These are phyloP conservation scores for Stichopus horrens DNA, from an alignment of 53 echinoderm and acorn worm genomes.

Conservation along the genomic window DNA sequence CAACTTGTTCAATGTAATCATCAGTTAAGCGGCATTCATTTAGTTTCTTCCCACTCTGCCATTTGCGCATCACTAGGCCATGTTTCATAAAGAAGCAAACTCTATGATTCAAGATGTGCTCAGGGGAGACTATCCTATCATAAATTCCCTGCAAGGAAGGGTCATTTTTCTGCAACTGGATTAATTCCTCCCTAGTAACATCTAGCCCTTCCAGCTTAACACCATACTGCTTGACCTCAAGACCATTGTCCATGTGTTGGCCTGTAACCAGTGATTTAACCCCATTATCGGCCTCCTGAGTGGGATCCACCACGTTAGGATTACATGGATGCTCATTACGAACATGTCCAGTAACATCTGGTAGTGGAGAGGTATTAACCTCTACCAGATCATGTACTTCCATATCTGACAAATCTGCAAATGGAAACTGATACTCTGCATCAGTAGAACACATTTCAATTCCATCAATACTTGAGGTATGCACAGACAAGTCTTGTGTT, in stretches of 20 bases:
- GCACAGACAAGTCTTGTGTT: slow-evolving; percentile 1
- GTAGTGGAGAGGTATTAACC: too few relatives aligned
- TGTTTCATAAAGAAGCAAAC: neutral
- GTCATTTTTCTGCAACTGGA: slow-evolving; percentile 8
- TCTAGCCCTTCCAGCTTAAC: neutral
- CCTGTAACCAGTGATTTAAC: neutral
- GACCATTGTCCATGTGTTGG: neutral
- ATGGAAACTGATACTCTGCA: neutral
- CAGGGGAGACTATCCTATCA: neutral
- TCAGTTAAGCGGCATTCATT: neutral
- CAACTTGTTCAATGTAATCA: too few relatives aligned
- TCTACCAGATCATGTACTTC: neutral
- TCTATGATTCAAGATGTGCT: neutral
- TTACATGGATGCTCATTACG: too few relatives aligned
- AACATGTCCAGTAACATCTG: too few relatives aligned
- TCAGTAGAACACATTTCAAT: neutral
- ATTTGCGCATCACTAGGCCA: neutral
- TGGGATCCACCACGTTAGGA: neutral
- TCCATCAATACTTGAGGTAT: neutral
- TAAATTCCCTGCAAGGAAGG: neutral
- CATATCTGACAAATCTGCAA: neutral
- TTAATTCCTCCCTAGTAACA: slow-evolving; percentile 1
- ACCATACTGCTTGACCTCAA: neutral
- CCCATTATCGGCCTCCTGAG: neutral
- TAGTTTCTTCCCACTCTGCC: neutral